These are phyloP conservation scores for Drosophila setifemur DNA, from an alignment of 1,140 invertebrate species.

Conservation along the genomic window DNA sequence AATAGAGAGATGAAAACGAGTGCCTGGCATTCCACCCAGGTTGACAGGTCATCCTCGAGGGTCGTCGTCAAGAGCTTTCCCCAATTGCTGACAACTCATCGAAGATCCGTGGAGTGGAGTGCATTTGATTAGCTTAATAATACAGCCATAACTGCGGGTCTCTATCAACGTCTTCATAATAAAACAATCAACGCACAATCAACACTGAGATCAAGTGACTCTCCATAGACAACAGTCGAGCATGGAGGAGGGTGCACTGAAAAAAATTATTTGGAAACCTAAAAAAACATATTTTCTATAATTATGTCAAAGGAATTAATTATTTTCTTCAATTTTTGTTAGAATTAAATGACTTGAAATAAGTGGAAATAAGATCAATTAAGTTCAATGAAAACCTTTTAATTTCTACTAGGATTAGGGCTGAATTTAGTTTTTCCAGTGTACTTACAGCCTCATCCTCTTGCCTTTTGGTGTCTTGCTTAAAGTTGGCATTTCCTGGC, in stretches of 20 bases:
- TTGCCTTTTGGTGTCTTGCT: slow-evolving; percentile 37
- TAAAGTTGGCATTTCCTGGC: slow-evolving; percentile 73
- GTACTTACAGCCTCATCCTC: slow-evolving; percentile 8
- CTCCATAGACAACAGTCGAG: slow-evolving; percentile 61
- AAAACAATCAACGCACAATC: slow-evolving; percentile 80
- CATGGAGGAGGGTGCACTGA: not conserved
- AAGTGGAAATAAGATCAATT: too few relatives aligned
- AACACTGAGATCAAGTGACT: slow-evolving; percentile 74
- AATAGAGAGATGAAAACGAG: slow-evolving; percentile 5
- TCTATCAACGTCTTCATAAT: slow-evolving; percentile 76
- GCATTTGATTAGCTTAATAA: slow-evolving; percentile 73
- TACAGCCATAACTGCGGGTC: slow-evolving; percentile 63
- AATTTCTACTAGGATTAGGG: too few relatives aligned
- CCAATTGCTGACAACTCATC: slow-evolving; percentile 55
- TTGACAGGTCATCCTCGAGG: slow-evolving; percentile 22
- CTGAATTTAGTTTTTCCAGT: not conserved
- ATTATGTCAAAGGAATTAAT: not conserved
- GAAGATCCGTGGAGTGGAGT: slow-evolving; percentile 59
- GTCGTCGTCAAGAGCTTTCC: slow-evolving; percentile 2
- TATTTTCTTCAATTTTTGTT: too few relatives aligned
- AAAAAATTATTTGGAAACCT: not conserved
- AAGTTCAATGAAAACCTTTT: too few relatives aligned
- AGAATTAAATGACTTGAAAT: too few relatives aligned
- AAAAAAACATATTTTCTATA: not conserved
- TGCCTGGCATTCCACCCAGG: not conserved